phyloP scores from a whole-genome alignment of 2,888 invertebrate genomes.

The Cataglyphis albicans region DNA sequence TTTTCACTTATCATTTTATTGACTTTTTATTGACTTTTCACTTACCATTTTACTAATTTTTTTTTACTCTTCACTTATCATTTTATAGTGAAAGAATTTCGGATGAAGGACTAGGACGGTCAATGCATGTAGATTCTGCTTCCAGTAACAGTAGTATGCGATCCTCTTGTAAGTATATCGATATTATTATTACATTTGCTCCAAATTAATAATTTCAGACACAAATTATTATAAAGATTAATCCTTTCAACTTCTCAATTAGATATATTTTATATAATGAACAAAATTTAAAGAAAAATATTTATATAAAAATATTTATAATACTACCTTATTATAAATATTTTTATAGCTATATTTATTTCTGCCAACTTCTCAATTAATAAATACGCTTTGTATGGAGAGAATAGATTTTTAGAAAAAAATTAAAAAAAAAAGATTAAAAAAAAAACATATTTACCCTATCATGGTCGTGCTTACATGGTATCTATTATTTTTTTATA shows the following conservation, averaged over 20 bases:
- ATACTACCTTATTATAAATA: no score
- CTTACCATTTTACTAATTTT: conserved; percentile 10
- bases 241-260: background rate
- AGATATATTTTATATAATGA: background rate
- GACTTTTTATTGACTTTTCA: no score
- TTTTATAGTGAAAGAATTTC: conserved; percentile 79
- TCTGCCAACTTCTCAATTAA: background rate
- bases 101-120: conserved; percentile 79
- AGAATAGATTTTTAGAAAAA: background rate
- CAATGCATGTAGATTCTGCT: conserved; percentile 76
- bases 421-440: background rate
- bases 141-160: conserved; percentile 78
- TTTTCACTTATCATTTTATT: conserved; percentile 23
- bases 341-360: background rate
- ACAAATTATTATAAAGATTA: background rate
- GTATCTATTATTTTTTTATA: background rate
- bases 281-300: background rate
- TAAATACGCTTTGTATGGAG: background rate
- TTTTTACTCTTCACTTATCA: background rate
- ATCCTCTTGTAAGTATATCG: conserved; percentile 75
- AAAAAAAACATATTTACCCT: background rate
- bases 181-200: background rate
- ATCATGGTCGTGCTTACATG: background rate
- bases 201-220: background rate
- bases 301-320: no score